These are phyloP conservation scores for Coenobita brevimanus DNA, from an alignment of 1,140 invertebrate genomes.

Conservation along the genomic window DNA sequence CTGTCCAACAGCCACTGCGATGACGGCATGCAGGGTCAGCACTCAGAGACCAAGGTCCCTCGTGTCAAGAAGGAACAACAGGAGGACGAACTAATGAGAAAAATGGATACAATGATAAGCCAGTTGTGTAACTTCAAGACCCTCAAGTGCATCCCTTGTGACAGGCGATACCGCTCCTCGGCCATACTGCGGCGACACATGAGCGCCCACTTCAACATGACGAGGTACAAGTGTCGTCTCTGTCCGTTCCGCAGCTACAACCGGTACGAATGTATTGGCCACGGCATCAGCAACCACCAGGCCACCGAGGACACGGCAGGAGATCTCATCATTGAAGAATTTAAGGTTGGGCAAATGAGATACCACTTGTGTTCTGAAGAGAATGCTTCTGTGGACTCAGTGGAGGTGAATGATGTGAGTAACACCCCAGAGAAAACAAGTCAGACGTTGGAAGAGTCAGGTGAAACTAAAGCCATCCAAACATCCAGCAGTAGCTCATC, in stretches of 20 bases:
- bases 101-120: slow-evolving; percentile 21
- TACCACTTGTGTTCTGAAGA: slow-evolving; percentile 30
- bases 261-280: slow-evolving; percentile 35
- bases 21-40: background rate
- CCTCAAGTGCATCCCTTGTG: slow-evolving; percentile 51
- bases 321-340: slow-evolving; percentile 33
- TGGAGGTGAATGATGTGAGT: no score
- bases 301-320: background rate
- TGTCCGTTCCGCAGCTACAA: slow-evolving; percentile 41
- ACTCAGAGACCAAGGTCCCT: slow-evolving; percentile 2
- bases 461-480: no score
- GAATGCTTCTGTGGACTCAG: background rate
- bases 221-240: slow-evolving; percentile 22
- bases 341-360: slow-evolving; percentile 14
- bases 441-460: no score
- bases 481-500: no score
- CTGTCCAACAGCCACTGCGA: background rate
- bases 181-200: slow-evolving; percentile 42
- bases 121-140: slow-evolving; percentile 22
- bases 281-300: slow-evolving; percentile 27
- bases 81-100: background rate
- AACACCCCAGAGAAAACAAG: no score
- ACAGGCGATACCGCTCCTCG: slow-evolving; percentile 26
- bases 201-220: slow-evolving; percentile 40
- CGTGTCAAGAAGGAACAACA: background rate